phyloP scores from a whole-genome alignment of 2,888 invertebrate species.

The Opisthograptis luteolata region DNA sequence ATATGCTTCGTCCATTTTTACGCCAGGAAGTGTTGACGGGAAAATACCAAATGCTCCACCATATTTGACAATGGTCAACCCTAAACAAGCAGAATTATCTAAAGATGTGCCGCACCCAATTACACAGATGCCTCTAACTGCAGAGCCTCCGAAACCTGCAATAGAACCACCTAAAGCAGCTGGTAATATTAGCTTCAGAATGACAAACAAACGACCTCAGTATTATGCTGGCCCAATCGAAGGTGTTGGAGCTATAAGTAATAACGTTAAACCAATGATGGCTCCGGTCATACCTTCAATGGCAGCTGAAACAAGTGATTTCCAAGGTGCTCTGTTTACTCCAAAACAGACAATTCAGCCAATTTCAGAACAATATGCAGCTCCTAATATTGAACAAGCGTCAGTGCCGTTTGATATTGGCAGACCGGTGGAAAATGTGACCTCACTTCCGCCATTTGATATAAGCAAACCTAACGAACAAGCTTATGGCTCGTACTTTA shows the following conservation, averaged over 20 bases:
- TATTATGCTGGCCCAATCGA: constrained; percentile 80
- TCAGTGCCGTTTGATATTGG: constrained; percentile 40
- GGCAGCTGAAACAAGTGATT: constrained; percentile 36
- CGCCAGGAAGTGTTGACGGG: neutral
- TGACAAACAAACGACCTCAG: constrained; percentile 74
- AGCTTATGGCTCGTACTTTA: constrained; percentile 30
- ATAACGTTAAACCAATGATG: constrained; percentile 66
- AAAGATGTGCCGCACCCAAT: constrained; percentile 20
- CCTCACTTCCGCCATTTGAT: constrained; percentile 38
- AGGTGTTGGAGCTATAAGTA: constrained; percentile 70
- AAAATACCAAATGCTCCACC: constrained; percentile 26
- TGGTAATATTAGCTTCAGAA: constrained; percentile 62
- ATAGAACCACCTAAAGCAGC: constrained; percentile 67
- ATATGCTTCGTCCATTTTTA: constrained; percentile 11
- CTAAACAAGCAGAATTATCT: constrained; percentile 26
- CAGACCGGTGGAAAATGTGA: constrained; percentile 18
- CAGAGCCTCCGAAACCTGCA: constrained; percentile 51
- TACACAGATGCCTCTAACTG: constrained; percentile 16
- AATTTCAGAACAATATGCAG: constrained; percentile 4
- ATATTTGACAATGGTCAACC: constrained; percentile 44
- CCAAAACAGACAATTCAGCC: constrained; percentile 44
- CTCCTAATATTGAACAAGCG: constrained; percentile 25
- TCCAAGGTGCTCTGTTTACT: constrained; percentile 64
- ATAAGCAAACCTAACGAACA: constrained; percentile 37
- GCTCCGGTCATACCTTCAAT: constrained; percentile 45